A percentile compares a stretch with the other conserved stretches of the same genome.
Conservation (phyloP, 2,797 vertebrate species). For the Brotula barbata region DNA sequence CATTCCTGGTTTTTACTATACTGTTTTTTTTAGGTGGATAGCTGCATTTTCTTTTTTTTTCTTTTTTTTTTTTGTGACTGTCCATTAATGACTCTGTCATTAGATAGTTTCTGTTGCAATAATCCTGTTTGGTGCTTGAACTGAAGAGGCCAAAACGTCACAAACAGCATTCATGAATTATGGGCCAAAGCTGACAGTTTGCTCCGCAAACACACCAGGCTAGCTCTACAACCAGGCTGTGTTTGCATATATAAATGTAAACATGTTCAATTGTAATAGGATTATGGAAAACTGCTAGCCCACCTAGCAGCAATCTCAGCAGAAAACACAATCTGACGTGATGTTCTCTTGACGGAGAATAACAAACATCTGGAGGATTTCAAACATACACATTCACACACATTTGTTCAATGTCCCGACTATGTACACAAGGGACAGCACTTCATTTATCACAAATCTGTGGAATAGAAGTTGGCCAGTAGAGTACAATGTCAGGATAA, state of each 20-base stretch:
- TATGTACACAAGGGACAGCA: neutral
- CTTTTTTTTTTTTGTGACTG: conserved; percentile 44
- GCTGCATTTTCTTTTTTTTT: conserved; percentile 15
- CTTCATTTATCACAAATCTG: neutral
- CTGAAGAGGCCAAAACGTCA: neutral
- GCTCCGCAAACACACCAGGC: neutral
- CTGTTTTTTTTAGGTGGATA: conserved; percentile 29
- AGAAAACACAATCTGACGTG: neutral
- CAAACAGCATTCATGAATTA: neutral
- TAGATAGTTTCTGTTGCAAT: conserved; percentile 3
- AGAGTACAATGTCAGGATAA: conserved; percentile 2
- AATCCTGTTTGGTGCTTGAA: conserved; percentile 3
- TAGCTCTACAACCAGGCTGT: neutral
- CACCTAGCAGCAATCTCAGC: neutral
- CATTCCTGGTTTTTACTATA: conserved; percentile 49
- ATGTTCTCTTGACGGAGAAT: neutral
- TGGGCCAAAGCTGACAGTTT: neutral
- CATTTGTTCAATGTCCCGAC: conserved; percentile 1
- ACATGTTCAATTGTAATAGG: neutral
- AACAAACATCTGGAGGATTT: conserved; percentile 19
- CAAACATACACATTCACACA: conserved; percentile 13
- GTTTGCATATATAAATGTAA: neutral
- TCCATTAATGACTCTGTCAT: no score
- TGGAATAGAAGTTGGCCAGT: neutral
- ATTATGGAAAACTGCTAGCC: neutral